Conservation (phyloP, 2,113 vertebrate species). For the Pavo muticus region DNA sequence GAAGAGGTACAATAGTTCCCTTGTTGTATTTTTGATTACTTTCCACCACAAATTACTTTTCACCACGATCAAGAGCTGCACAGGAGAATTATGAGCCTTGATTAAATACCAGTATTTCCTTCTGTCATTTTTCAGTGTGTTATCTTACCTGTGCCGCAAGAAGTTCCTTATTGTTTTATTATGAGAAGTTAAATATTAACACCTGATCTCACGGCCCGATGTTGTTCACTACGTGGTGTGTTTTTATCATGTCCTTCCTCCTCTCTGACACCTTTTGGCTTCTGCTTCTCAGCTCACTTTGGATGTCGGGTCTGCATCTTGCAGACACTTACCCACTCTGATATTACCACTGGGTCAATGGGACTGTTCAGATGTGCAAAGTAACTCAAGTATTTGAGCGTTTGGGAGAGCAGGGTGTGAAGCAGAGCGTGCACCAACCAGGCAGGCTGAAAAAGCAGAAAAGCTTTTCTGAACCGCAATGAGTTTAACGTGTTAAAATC, state of each 20-base stretch:
- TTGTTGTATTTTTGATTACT: neutral
- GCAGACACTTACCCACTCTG: neutral
- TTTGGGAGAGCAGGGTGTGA: neutral
- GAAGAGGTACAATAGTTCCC: neutral
- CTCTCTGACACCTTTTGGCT: neutral
- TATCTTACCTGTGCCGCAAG: neutral
- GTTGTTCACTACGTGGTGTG: neutral
- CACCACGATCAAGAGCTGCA: neutral
- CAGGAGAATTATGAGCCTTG: neutral
- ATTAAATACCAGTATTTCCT: neutral
- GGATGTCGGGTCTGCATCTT: neutral
- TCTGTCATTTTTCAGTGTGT: neutral
- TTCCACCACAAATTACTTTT: neutral
- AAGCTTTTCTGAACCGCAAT: neutral
- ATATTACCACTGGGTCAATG: neutral
- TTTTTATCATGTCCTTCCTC: neutral
- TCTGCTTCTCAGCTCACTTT: neutral
- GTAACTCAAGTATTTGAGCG: neutral
- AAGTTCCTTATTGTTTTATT: neutral
- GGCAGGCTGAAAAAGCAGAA: neutral
- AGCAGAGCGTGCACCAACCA: neutral
- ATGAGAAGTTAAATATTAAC: neutral
- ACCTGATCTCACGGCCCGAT: neutral
- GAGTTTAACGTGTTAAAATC: slow-evolving; percentile 35
- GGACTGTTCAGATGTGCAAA: neutral